Evolutionary conservation across 2,113 vertebrate genomes (phyloP), one percentile per base, ranked within the genome.

Genomic region (Campylorhamphus procurvoides): DNA sequence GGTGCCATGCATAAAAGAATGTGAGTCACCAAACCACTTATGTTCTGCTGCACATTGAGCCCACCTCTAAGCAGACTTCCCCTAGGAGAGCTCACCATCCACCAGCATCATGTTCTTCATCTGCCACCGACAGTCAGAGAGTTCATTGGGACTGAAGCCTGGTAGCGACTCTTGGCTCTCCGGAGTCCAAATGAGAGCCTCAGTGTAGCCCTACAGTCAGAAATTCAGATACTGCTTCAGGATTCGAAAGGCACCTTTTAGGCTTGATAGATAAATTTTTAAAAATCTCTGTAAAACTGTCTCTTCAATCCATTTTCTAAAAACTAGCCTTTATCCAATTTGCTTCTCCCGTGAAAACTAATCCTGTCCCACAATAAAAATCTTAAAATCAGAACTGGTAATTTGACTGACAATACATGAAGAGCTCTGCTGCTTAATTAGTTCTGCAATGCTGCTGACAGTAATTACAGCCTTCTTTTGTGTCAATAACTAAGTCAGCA

Each of bases 401-500:
- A 93, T 96, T 97, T 95, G 82, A 46, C 79, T 88, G 94, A 93
- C 75, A 90, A 69, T 66, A 85, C 10, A 14, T 42, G 16, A 93
- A 95, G 22, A 58, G 47, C 68, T 90, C 83, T 88, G 55, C 85
- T 23, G 24, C 50, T 88, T 95, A 88, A 90, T 90, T 93, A 93
- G 75, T 79, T 94, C 94, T 93, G 85, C 75, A 90, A 17, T 72
- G 67, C 87, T 95, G 66, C 63, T 95, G 83, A 92, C 88, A 93
- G 92, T 90, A 92, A 94, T 93, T 92, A 88, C 63, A 93, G 71
- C n/a, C 69, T 62, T 76, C 84, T 87, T 91, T 85, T 93, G 52
- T 97, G 85, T 80, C 92, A 80, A 47, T 88, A 94, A 93, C 78
- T 72, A 94, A 94, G 87, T 78, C 84, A 79, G 72, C 79, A 83